These are phyloP conservation scores for Ictalurus furcatus DNA, from an alignment of 2,113 vertebrate genomes.

Conservation along the genomic window DNA sequence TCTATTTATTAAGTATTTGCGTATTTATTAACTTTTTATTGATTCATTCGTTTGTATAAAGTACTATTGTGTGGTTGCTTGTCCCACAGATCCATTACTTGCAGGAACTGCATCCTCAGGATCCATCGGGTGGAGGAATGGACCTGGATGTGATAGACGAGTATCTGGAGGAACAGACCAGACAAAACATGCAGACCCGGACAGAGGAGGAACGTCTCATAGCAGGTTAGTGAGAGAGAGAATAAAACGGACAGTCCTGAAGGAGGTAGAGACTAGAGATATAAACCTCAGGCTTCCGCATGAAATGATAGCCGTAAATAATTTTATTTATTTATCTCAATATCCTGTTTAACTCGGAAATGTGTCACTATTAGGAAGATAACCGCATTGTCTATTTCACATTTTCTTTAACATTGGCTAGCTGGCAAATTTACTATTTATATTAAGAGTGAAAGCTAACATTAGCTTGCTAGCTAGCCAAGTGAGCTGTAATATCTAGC, in stretches of 20 bases:
- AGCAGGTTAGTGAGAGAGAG: slow-evolving; percentile 61
- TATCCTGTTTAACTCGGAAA: neutral
- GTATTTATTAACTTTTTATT: neutral
- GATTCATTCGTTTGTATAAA: neutral
- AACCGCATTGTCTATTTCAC: neutral
- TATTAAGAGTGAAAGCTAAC: neutral
- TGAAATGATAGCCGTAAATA: neutral
- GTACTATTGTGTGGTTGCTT: neutral
- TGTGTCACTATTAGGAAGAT: neutral
- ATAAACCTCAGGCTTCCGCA: neutral
- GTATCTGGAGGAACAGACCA: slow-evolving; percentile 75
- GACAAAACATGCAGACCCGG: slow-evolving; percentile 25
- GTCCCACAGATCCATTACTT: slow-evolving; percentile 63
- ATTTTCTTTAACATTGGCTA: neutral
- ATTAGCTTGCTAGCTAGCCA: neutral
- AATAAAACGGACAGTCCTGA: neutral
- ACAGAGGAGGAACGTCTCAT: slow-evolving; percentile 57
- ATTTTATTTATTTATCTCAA: neutral
- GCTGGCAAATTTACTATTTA: too few species aligned
- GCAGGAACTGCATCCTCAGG: slow-evolving; percentile 58
- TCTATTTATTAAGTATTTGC: neutral
- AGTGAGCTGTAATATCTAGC: neutral
- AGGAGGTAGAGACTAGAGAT: too few species aligned
- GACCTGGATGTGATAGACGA: slow-evolving; percentile 80
- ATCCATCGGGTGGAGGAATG: slow-evolving; percentile 61